Base-by-base conservation (phyloP, 2,113 vertebrate species). In the Callipepla californica region DNA sequence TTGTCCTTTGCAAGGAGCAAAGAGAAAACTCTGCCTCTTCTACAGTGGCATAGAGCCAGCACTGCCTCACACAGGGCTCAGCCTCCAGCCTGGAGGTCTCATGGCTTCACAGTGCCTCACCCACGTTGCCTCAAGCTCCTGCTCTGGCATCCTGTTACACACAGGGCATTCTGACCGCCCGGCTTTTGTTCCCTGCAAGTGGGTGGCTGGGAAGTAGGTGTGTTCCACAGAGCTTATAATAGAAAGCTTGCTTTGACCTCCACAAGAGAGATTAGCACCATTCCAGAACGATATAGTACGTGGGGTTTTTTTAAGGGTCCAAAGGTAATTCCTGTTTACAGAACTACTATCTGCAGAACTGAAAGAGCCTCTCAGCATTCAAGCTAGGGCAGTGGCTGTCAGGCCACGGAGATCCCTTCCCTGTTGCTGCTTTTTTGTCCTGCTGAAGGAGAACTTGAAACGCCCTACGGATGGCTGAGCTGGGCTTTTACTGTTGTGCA, bases 211-310 rank as follows among this genome's bases (percentile, higher is more conserved):
- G 62, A 69, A 82, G 78, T 67, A 82, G 83, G 91, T 79, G 89
- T 92, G 82, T 93, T 91, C 89, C 62, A 62, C 51, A 20, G 73
- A 67, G 85, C 92, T 94, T 95, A 87, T 86, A 95, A 96, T 92
- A 96, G 94, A 94, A 96, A 87, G 32, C 34, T 76, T 75, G 48
- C 87, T 95, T 80, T 93, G 87, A 83, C 91, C 86, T 85, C 84
- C 40, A 21, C 0, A 2, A 66, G 85, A n/a, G 16, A 87, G 94
- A 94, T 97, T 95, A 96, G 69, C 72, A 0, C 91, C 91, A 63
- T 97, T 91, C 92, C 87, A 62, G 74, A 89, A 63, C 34, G 87
- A 92, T 90, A 92, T 3, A 38, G 57, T 58, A 44, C 2, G 0
- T 78, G 80, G 26, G 25, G 4, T 63, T 50, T 87, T 94, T 78